A percentile compares a stretch with the other conserved stretches of the same genome.
phyloP scores from a whole-genome alignment of 2,888 invertebrate species.

The Oxyteleia sp. region DNA sequence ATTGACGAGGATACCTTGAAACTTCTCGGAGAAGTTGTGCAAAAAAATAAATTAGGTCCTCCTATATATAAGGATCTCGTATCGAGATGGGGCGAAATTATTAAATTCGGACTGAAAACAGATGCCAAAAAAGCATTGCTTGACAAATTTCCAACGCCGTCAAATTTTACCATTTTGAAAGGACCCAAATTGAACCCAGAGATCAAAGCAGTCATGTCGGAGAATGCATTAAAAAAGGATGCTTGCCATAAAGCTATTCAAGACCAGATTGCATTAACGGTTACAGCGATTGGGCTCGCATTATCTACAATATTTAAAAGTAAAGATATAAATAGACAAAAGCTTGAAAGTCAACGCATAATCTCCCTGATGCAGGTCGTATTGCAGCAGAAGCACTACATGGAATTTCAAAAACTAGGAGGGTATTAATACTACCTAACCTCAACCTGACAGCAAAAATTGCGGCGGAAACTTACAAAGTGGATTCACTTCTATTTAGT shows the following conservation, averaged over 20 bases:
- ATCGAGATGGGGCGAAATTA: no score
- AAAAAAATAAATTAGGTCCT: no score
- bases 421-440: neutral
- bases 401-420: conserved; percentile 5
- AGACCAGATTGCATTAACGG: neutral
- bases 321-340: neutral
- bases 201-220: neutral
- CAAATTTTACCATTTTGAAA: neutral
- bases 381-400: neutral
- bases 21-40: no score
- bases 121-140: neutral
- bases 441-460: conserved; percentile 1
- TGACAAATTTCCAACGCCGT: conserved; percentile 2
- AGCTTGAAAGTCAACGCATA: neutral
- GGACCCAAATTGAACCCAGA: conserved; percentile 1
- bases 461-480: neutral
- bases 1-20: no score
- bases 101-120: neutral
- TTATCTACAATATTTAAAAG: neutral
- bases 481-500: neutral
- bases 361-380: neutral
- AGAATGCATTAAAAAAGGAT: neutral
- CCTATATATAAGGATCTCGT: no score
- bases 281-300: neutral
- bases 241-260: neutral